Evolutionary conservation across 64 coral and sea anemone genomes (phyloP), one percentile per base, ranked within the genome.

Genomic region (Porites lutea): DNA sequence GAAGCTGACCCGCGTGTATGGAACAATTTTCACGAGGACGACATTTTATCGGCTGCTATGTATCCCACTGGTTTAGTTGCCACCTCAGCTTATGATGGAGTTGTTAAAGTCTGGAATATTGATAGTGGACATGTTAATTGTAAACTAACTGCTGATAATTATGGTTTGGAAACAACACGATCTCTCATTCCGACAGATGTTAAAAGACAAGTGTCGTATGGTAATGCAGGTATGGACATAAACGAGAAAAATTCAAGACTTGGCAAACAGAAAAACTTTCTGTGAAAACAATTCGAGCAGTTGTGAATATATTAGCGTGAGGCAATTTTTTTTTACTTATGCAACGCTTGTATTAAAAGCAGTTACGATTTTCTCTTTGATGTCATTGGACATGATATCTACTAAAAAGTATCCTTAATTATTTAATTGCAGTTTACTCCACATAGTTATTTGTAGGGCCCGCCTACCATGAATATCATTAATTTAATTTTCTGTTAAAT

Each of bases 41-140:
- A 99, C 47, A 99, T 99, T 48, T 74, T 99, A 60, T 99, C 97
- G 4, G 96, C 96, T n/a, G 88, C 91, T 5, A 69, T 99, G 43
- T 93, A 99, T 71, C 87, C 73, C 14, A 83, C 87, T 18, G 92
- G 88, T 5, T 75, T 91, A 9, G 90, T 92, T 72, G 97, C 97
- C 8, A 96, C 97, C 3, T 99, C 94, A 37, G 88, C 91, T 63
- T 99, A 99, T 48, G 94, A 99, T 76, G 97, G 97, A 0, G 91
- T 94, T 37, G 90, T 99, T 6, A 99, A 99, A 65, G 86, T 99
- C 4, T 99, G 97, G 97, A 99, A 92, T 73, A 64, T 96, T 52
- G 97, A 99, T 43, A 99, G 91, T 49, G 94, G 94, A 45, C 91
- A 96, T 64, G 90, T 95, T 10, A 78, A 75, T 20, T 99, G 91